Percentiles rank a stretch among this genome's conserved stretches.
These are phyloP conservation scores for Pagetopsis macropterus DNA, from an alignment of 2,797 vertebrate species.

Conservation along the genomic window DNA sequence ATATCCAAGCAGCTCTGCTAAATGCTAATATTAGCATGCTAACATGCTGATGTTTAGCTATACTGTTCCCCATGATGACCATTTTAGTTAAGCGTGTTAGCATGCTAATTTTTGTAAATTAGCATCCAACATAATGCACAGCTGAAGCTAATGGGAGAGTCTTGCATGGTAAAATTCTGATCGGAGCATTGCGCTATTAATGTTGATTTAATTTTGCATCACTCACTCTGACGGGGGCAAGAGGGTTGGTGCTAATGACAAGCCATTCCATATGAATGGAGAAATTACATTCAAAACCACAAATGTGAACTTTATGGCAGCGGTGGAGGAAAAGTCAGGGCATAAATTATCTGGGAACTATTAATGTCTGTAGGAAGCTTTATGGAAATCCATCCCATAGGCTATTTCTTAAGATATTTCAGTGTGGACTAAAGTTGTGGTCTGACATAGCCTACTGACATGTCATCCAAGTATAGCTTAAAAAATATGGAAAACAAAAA, in stretches of 20 bases:
- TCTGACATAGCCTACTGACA: neutral
- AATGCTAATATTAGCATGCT: neutral
- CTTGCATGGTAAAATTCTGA: neutral
- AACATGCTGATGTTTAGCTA: neutral
- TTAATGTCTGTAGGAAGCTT: neutral
- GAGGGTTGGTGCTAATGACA: neutral
- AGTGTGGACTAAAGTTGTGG: neutral
- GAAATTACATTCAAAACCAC: neutral
- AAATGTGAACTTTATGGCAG: neutral
- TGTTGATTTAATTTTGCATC: neutral
- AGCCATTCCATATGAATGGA: neutral
- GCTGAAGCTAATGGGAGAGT: too few species aligned
- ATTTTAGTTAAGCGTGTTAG: neutral
- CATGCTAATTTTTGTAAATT: conserved; percentile 2
- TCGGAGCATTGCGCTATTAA: neutral
- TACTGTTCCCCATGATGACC: neutral
- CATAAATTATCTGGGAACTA: neutral
- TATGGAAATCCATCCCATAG: neutral
- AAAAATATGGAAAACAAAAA: neutral
- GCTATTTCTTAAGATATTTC: neutral
- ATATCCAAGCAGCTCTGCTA: neutral
- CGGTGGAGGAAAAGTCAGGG: neutral
- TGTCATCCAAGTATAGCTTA: neutral
- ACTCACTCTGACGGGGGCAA: neutral
- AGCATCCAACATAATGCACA: too few species aligned